These are phyloP conservation scores for Ascaphus truei DNA, from an alignment of 2,113 vertebrate genomes.

Conservation along the genomic window DNA sequence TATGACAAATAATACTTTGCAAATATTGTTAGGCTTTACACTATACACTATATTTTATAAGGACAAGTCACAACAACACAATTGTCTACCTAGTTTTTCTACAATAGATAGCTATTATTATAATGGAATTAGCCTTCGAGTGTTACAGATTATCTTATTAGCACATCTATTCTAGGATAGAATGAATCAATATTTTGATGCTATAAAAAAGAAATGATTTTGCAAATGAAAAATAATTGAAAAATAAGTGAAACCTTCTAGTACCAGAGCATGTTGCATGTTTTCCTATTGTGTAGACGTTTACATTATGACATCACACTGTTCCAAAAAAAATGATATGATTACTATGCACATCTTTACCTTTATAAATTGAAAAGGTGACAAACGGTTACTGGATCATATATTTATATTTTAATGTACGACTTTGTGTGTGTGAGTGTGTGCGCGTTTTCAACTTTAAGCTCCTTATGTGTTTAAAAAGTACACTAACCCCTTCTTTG, in stretches of 20 bases:
- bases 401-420: not conserved
- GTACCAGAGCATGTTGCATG: conserved; percentile 10
- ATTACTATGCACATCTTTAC: not conserved
- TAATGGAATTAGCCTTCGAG: not conserved
- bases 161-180: not conserved
- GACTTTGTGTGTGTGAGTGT: not conserved
- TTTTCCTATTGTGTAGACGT: not conserved
- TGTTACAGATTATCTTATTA: not conserved
- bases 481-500: too few relatives aligned
- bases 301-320: not conserved
- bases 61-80: conserved; percentile 18
- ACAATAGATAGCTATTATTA: not conserved
- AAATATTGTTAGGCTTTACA: conserved; percentile 14
- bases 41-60: conserved; percentile 21
- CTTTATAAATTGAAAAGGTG: conserved; percentile 3
- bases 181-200: not conserved
- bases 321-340: not conserved
- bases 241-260: too few relatives aligned
- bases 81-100: conserved; percentile 25
- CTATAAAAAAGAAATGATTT: not conserved
- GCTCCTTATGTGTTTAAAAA: too few relatives aligned
- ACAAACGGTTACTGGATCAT: too few relatives aligned
- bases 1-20: not conserved
- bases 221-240: not conserved
- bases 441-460: too few relatives aligned